Evolutionary conservation across 1,140 invertebrate species (phyloP).

Genomic region (Ephestia elutella): DNA sequence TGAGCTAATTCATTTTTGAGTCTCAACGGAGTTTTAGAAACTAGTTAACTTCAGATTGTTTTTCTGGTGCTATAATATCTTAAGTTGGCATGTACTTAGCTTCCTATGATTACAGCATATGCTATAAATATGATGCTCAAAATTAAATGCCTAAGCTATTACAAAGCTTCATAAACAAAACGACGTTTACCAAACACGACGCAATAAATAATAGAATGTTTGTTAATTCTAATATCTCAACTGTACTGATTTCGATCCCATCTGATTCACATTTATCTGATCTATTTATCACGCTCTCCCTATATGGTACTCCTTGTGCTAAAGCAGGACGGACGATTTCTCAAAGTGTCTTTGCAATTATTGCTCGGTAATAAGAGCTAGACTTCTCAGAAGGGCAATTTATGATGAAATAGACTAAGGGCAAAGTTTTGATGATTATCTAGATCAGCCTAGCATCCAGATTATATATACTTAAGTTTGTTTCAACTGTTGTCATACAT

Average conservation of each 20-base stretch:
- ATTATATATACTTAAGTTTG: no score
- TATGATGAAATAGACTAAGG: slow-evolving; percentile 12
- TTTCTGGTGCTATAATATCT: no score
- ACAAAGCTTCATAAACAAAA: not conserved
- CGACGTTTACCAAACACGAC: slow-evolving; percentile 24
- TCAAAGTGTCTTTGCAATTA: slow-evolving; percentile 40
- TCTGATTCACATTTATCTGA: slow-evolving; percentile 47
- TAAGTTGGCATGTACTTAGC: no score
- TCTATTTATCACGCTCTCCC: slow-evolving; percentile 34
- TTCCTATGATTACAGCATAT: no score
- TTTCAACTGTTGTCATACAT: no score
- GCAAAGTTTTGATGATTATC: not conserved
- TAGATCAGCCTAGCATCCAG: no score
- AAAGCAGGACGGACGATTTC: slow-evolving; percentile 32
- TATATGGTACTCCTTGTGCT: slow-evolving; percentile 21
- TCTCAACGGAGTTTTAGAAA: no score
- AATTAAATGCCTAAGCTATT: not conserved
- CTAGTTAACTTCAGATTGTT: no score
- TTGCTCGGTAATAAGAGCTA: slow-evolving; percentile 40
- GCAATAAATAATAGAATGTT: slow-evolving; percentile 56
- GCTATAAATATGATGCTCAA: no score
- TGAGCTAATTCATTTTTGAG: no score
- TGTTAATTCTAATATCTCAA: slow-evolving; percentile 53
- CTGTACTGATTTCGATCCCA: slow-evolving; percentile 50
- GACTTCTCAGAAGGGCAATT: slow-evolving; percentile 42